Conservation (phyloP, 2,113 vertebrate species). For the Pimephales promelas region DNA sequence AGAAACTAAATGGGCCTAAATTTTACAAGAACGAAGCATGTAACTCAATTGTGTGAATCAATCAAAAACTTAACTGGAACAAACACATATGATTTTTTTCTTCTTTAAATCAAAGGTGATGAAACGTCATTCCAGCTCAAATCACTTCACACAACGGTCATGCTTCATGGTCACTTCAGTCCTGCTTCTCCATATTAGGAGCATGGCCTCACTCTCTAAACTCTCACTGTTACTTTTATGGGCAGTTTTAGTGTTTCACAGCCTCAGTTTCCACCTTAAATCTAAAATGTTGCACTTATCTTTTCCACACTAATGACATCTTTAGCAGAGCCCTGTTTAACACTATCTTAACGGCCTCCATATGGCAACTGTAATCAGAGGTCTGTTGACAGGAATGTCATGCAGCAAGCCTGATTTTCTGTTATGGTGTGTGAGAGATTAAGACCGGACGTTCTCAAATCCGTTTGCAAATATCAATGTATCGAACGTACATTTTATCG, state of each 20-base stretch:
- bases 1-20: neutral
- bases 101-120: neutral
- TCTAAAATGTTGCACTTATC: slow-evolving; percentile 10
- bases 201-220: neutral
- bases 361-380: slow-evolving; percentile 58
- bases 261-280: neutral
- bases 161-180: neutral
- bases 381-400: slow-evolving; percentile 42
- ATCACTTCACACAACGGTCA: neutral
- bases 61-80: neutral
- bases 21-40: neutral
- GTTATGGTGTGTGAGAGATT: neutral
- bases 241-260: slow-evolving; percentile 5
- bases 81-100: neutral
- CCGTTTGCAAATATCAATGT: neutral
- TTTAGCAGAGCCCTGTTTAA: slow-evolving; percentile 45
- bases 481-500: slow-evolving; percentile 41
- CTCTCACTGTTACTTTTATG: slow-evolving; percentile 26
- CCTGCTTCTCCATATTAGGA: slow-evolving; percentile 2
- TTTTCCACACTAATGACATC: slow-evolving; percentile 42
- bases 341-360: slow-evolving; percentile 60
- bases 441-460: neutral
- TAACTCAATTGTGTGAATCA: neutral
- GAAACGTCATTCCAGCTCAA: neutral
- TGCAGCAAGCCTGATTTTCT: slow-evolving; percentile 47